Conservation (phyloP, 2,888 invertebrate species). For the Steromphala cineraria region DNA sequence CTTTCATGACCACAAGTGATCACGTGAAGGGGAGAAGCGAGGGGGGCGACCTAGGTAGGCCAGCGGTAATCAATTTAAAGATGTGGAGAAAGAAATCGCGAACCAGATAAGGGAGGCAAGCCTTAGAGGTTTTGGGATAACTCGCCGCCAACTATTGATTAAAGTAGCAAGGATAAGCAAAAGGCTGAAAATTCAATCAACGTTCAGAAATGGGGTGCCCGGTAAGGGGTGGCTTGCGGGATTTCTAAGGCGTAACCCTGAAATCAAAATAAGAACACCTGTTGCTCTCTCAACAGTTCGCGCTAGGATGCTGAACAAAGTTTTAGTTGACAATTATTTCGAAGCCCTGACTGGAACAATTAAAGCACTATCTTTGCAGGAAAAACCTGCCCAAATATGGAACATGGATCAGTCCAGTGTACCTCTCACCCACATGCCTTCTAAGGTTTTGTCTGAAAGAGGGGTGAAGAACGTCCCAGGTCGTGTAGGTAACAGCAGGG, state of each 20-base stretch:
- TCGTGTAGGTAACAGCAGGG: constrained; percentile 33
- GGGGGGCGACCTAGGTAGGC: not conserved
- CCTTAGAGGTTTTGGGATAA: too few relatives aligned
- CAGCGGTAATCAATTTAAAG: not conserved
- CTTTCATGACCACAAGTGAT: not conserved
- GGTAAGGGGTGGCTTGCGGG: not conserved
- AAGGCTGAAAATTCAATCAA: too few relatives aligned
- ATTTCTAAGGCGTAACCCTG: not conserved
- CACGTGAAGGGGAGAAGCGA: not conserved
- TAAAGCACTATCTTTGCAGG: not conserved
- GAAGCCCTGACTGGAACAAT: not conserved
- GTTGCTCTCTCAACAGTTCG: not conserved
- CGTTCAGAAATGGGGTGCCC: too few relatives aligned
- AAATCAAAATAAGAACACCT: not conserved
- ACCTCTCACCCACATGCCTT: not conserved
- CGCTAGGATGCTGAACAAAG: not conserved
- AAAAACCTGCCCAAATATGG: not conserved
- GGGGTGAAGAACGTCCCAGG: constrained; percentile 18
- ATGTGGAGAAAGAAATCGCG: too few relatives aligned
- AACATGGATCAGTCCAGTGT: not conserved
- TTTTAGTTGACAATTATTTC: not conserved
- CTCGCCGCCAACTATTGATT: too few relatives aligned
- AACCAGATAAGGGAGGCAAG: too few relatives aligned
- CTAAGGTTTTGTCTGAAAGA: not conserved
- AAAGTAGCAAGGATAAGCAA: too few relatives aligned